phyloP scores from a whole-genome alignment of 2,888 invertebrate species.

The Epinotia nisella region DNA sequence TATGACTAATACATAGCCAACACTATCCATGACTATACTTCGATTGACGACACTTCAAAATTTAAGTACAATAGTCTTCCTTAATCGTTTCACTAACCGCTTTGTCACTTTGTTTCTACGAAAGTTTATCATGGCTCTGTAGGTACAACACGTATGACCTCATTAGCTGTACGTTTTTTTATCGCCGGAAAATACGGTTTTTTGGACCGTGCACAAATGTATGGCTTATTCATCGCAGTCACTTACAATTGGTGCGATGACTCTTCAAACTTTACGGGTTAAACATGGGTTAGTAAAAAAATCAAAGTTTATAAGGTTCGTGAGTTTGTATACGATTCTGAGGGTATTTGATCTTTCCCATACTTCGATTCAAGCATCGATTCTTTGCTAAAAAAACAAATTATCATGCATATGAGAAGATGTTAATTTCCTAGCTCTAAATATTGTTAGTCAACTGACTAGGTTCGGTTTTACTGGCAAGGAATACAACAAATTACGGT shows the following conservation, averaged over 20 bases:
- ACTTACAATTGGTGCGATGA: constrained; percentile 32
- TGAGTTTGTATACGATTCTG: background rate
- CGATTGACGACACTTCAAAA: constrained; percentile 20
- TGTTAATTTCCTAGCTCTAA: no score
- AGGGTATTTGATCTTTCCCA: background rate
- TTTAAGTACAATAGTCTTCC: constrained; percentile 19
- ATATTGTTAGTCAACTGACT: no score
- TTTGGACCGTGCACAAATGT: constrained; percentile 41
- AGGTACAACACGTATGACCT: constrained; percentile 45
- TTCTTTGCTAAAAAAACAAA: background rate
- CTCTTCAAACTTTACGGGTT: constrained; percentile 16
- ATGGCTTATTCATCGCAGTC: constrained; percentile 34
- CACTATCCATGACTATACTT: background rate
- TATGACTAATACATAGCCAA: background rate
- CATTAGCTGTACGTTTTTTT: constrained; percentile 44
- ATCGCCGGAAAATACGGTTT: constrained; percentile 44
- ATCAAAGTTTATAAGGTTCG: background rate
- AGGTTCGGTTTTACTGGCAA: no score
- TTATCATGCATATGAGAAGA: no score
- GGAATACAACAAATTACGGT: no score
- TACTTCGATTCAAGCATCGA: background rate
- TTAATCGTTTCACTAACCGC: constrained; percentile 42
- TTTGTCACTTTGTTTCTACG: constrained; percentile 46
- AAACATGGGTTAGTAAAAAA: background rate
- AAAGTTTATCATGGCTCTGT: constrained; percentile 44